Evolutionary conservation across 2,797 vertebrate genomes (phyloP).

Genomic region (Rhincodon typus): DNA sequence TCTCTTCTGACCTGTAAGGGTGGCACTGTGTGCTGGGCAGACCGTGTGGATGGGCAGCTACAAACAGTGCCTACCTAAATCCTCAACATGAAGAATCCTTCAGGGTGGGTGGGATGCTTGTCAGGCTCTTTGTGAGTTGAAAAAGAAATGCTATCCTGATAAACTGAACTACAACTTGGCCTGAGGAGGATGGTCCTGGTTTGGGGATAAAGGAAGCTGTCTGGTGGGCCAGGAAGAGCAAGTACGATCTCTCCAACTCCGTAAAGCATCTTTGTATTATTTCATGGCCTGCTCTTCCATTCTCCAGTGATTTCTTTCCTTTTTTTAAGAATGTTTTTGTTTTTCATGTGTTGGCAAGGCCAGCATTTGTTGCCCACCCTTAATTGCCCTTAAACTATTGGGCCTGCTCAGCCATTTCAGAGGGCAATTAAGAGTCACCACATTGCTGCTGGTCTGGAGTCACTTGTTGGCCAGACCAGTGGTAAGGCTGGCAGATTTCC

Average conservation of each 20-base stretch:
- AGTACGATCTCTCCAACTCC: background rate
- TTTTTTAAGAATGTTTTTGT: too few relatives aligned
- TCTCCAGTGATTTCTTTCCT: background rate
- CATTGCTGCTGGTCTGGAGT: too few relatives aligned
- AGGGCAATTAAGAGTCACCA: too few relatives aligned
- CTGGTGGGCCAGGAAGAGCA: too few relatives aligned
- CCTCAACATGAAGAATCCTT: background rate
- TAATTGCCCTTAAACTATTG: too few relatives aligned
- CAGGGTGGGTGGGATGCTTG: background rate
- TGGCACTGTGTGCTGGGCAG: background rate
- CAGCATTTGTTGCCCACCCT: too few relatives aligned
- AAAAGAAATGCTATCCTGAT: background rate
- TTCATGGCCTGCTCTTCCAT: background rate
- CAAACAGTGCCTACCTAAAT: background rate
- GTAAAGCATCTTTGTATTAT: background rate
- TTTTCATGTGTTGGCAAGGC: too few relatives aligned
- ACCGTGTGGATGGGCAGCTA: background rate
- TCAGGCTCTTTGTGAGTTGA: too few relatives aligned
- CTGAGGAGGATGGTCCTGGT: background rate
- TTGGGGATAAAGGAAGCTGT: background rate
- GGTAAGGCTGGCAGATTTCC: too few relatives aligned
- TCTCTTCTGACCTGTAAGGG: background rate
- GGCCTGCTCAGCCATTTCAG: too few relatives aligned
- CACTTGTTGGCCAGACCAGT: too few relatives aligned
- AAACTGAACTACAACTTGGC: background rate